These are phyloP conservation scores for Hydrophis major DNA, from an alignment of 2,797 vertebrate genomes.

Conservation along the genomic window DNA sequence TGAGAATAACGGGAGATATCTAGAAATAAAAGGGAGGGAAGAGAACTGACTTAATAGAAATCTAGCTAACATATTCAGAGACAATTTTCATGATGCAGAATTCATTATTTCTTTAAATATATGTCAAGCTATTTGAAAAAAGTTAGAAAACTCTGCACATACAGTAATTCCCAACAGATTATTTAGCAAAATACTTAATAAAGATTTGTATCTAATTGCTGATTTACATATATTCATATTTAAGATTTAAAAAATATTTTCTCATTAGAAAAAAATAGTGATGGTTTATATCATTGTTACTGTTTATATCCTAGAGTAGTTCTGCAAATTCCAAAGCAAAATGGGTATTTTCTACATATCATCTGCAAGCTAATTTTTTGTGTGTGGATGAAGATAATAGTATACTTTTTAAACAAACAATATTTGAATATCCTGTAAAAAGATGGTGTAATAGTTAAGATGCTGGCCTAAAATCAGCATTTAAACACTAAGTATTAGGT, in stretches of 20 bases:
- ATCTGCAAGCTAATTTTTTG: background rate
- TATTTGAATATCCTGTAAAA: background rate
- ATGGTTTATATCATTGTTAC: background rate
- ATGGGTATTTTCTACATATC: background rate
- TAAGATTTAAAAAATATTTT: background rate
- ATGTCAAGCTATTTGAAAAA: background rate
- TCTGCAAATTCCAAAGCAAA: background rate
- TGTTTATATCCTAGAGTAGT: background rate
- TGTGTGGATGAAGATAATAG: background rate
- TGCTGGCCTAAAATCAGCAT: background rate
- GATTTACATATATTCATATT: background rate
- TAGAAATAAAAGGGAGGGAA: background rate
- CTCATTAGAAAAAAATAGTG: background rate
- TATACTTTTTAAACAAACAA: background rate
- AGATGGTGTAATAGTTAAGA: background rate
- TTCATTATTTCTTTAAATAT: background rate
- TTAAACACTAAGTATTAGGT: background rate
- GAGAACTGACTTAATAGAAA: background rate
- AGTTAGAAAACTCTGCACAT: background rate
- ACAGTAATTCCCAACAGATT: background rate
- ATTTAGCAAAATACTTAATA: background rate
- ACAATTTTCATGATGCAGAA: background rate
- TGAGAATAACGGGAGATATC: background rate
- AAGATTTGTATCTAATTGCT: background rate
- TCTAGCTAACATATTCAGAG: background rate